Evolutionary conservation across 2,888 invertebrate genomes (phyloP), one percentile per base, ranked within the genome.

Genomic region (Fragum whitleyi): DNA sequence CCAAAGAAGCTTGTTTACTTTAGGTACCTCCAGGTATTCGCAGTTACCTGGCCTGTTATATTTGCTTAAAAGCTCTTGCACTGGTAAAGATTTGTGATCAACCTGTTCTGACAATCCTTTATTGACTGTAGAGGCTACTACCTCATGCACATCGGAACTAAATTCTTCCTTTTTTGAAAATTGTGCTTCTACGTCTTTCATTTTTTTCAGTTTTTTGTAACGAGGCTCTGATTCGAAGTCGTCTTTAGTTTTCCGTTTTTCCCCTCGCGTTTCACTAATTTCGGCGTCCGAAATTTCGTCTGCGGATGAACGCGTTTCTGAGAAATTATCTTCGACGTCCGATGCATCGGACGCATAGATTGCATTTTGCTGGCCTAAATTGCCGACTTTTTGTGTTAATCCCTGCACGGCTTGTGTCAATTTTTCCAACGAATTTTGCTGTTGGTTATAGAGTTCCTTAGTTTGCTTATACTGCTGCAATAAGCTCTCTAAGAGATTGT

Each of bases 11-110:
- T 61, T 59, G n/a, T 61, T 61, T 53, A 74, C 67, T 36, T 67
- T 67, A 53, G 67, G 74, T 1, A 74, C 74, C 9, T 74, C 55
- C 47, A 74, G 32, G 21, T n/a, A 74, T 36, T 51, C 21, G 23
- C 65, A 74, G 21, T 74, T 67, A 53, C 53, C 74, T 29, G 67
- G 67, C 6, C 55, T 16, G 21, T 53, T 32, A 23, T 53, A 29
- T 36, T 74, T 74, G n/a, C n/a, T 55, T n/a, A 67, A 14, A 11
- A 74, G 39, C 19, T 67, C 74, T 19, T 36, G 11, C 16, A 73
- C 51, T 28, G n/a, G 19, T 14, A 14, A 19, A 5, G 62, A 11
- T 32, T 65, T 73, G 23, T 73, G 73, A 32, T 73, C 73, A 1
- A 62, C 59, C 19, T 42, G 32, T 29, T 61, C 42, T 21, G 2